A percentile compares a stretch with the other conserved stretches of the same genome.
Evolutionary conservation across 2,888 invertebrate genomes (phyloP).

Genomic region (Pseudanteris insignis): DNA sequence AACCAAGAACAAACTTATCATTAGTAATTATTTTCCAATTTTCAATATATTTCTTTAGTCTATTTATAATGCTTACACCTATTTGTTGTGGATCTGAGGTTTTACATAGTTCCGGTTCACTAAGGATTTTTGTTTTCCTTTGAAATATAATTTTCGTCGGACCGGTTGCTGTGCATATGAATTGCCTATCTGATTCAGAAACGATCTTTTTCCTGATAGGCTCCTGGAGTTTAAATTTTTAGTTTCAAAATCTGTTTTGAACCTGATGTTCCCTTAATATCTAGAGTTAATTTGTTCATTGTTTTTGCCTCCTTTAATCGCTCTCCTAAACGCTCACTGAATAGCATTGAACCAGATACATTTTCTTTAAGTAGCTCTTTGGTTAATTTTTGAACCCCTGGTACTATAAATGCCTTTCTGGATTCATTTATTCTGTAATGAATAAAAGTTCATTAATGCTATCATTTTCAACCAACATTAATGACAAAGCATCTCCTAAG

Average conservation of each 20-base stretch:
- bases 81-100: neutral
- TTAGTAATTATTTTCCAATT: constrained; percentile 1
- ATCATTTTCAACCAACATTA: constrained; percentile 15
- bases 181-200: neutral
- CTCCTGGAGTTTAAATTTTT: neutral
- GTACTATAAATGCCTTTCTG: constrained; percentile 14
- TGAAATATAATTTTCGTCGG: neutral
- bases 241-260: neutral
- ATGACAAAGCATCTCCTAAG: constrained; percentile 16
- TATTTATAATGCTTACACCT: neutral
- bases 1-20: neutral
- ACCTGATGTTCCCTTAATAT: neutral
- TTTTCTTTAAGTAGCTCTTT: neutral
- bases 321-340: neutral
- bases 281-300: neutral
- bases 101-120: too few relatives aligned
- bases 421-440: constrained; percentile 4
- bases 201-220: neutral
- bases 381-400: neutral
- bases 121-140: neutral
- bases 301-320: neutral
- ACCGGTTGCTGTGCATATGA: neutral
- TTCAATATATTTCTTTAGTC: neutral
- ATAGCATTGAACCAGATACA: neutral
- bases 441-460: constrained; percentile 9